Evolutionary conservation across 2,113 vertebrate genomes (phyloP).

Genomic region (Macaca mulatta): DNA sequence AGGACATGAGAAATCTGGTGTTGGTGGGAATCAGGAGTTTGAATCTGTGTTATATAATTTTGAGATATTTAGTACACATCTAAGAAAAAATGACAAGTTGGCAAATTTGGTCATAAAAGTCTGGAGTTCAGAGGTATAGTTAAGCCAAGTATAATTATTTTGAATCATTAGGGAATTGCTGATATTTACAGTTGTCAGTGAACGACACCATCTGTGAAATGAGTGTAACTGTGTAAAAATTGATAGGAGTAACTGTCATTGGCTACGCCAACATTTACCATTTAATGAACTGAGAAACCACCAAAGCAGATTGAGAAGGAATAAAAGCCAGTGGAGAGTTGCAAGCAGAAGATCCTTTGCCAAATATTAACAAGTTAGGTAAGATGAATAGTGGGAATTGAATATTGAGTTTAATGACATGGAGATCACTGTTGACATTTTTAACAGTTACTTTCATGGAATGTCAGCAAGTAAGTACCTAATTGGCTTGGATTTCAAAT

Average conservation of each 20-base stretch:
- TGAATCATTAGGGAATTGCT: not conserved
- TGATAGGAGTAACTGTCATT: not conserved
- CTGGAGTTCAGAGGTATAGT: not conserved
- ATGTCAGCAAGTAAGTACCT: not conserved
- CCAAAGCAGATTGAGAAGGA: not conserved
- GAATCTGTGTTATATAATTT: not conserved
- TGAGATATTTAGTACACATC: not conserved
- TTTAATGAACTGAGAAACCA: not conserved
- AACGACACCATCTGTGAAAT: not conserved
- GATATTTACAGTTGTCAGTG: not conserved
- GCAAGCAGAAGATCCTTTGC: not conserved
- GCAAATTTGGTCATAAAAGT: not conserved
- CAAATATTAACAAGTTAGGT: not conserved
- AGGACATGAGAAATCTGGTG: not conserved
- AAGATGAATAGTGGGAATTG: not conserved
- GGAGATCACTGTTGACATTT: not conserved
- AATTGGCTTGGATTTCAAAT: not conserved
- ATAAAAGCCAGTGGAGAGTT: not conserved
- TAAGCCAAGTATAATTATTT: not conserved
- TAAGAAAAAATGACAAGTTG: not conserved
- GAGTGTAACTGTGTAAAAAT: not conserved
- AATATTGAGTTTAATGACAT: not conserved
- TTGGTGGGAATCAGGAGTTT: not conserved
- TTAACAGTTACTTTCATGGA: not conserved
- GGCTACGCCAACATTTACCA: not conserved